Base-by-base conservation (phyloP, 2,113 vertebrate species). In the Gyps fulvus region DNA sequence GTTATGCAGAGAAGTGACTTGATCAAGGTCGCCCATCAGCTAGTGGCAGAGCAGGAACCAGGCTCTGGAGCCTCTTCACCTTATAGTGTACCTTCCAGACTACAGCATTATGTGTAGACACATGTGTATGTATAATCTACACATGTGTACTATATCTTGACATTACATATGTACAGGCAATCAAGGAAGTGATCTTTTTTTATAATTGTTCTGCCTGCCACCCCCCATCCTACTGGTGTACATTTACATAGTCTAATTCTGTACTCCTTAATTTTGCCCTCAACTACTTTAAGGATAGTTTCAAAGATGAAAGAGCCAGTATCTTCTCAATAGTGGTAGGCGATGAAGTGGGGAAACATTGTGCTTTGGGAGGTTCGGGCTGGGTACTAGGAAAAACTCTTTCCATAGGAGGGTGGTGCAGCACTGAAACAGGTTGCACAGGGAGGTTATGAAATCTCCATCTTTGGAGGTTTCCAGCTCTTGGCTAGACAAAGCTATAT, bases 281-380 rank as follows among this genome's bases (percentile, higher is more conserved):
- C 32, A 66, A 0, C 0, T 26, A 12, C 9, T 55, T 61, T 14
- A 65, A 8, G 2, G 7, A 20, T 19, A 31, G 3, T 61, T 89
- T 89, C 1, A 11, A 52, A 90, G 10, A 45, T 12, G 5, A 67
- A 80, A 61, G 9, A 81, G 3, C 0, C 20, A 32, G 7, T 16
- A 23, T 32, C 4, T 50, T 67, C 22, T 29, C n/a, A 80, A 1
- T 6, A n/a, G 13, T 26, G 6, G 1, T 21, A 61, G 23, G 6
- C 3, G 34, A 36, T 10, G 22, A 1, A 31, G 7, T 19, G 4
- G 11, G 16, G 22, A 67, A 63, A n/a, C 0, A 8, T 7, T 34
- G 5, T 1, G 11, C 19, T 72, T 77, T 25, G 13, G 2, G 31
- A 83, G 1, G 3, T 77, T 87, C 34, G 31, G 2, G 4, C 2